Evolutionary conservation across 1,140 invertebrate genomes (phyloP).

Genomic region (Zaprionus kolodkinae): DNA sequence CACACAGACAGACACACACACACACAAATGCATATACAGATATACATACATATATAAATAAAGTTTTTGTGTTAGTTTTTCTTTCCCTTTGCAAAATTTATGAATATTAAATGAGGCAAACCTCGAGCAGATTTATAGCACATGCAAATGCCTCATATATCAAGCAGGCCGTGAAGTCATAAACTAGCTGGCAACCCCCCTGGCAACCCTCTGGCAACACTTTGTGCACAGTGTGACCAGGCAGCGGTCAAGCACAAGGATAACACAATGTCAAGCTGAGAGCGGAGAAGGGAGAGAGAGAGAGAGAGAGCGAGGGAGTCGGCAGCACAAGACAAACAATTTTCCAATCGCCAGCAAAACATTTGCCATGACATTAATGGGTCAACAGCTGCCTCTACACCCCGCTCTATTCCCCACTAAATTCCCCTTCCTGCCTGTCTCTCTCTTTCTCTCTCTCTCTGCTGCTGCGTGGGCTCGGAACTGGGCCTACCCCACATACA

Average conservation of each 20-base stretch:
- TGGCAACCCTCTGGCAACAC: background rate
- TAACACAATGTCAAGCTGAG: slow-evolving; percentile 56
- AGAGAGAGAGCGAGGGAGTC: slow-evolving; percentile 10
- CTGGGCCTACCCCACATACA: slow-evolving; percentile 28
- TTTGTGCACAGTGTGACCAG: slow-evolving; percentile 5
- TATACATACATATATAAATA: slow-evolving; percentile 29
- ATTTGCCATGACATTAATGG: slow-evolving; percentile 78
- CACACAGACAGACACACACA: background rate
- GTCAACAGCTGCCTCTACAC: slow-evolving; percentile 22
- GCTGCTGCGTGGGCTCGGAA: background rate
- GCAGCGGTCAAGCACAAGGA: slow-evolving; percentile 33
- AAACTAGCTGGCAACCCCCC: slow-evolving; percentile 38
- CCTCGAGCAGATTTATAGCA: slow-evolving; percentile 66
- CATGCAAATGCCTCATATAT: slow-evolving; percentile 81
- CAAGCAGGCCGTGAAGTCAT: slow-evolving; percentile 70
- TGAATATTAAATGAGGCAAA: slow-evolving; percentile 78
- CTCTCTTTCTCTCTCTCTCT: too few species aligned
- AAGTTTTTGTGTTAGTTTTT: slow-evolving; percentile 43
- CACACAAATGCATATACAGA: slow-evolving; percentile 6
- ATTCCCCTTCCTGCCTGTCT: too few species aligned
- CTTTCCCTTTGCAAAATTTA: slow-evolving; percentile 64
- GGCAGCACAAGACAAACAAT: slow-evolving; percentile 65
- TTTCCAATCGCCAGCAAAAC: slow-evolving; percentile 78
- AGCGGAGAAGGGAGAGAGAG: slow-evolving; percentile 8
- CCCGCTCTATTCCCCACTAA: background rate